These are phyloP conservation scores for Ricordea florida DNA, from an alignment of 92 coral and sea anemone species.

Conservation along the genomic window DNA sequence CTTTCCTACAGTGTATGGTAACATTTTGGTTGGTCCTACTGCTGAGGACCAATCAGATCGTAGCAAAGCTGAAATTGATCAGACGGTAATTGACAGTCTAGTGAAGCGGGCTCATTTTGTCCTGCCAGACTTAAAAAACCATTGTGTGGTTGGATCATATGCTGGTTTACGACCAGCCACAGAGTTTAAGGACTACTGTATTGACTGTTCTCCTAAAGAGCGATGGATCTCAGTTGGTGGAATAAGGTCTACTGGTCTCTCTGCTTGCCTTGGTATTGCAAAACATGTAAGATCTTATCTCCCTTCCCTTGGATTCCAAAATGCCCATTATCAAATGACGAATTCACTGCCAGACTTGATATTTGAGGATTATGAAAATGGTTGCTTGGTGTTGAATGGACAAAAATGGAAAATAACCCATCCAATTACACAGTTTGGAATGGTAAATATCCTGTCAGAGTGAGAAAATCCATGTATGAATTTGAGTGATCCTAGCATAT, in stretches of 20 bases:
- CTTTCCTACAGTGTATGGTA: slow-evolving; percentile 73
- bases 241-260: slow-evolving; percentile 81
- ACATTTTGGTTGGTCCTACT: slow-evolving; percentile 77
- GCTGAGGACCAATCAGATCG: slow-evolving; percentile 83
- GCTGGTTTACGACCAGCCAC: slow-evolving; percentile 90
- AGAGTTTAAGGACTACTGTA: slow-evolving; percentile 72
- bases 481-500: too few species aligned
- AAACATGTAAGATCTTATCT: slow-evolving; percentile 56
- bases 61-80: slow-evolving; percentile 45
- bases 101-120: slow-evolving; percentile 40
- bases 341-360: background rate
- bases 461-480: too few species aligned
- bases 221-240: slow-evolving; percentile 83
- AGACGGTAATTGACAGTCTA: slow-evolving; percentile 39
- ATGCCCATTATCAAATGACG: background rate
- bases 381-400: slow-evolving; percentile 19
- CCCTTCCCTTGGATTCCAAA: slow-evolving; percentile 16
- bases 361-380: background rate
- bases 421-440: slow-evolving; percentile 70
- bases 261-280: slow-evolving; percentile 84
- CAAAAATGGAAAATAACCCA: slow-evolving; percentile 60
- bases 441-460: too few species aligned
- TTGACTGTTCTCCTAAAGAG: slow-evolving; percentile 40
- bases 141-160: slow-evolving; percentile 65
- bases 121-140: slow-evolving; percentile 56